Percentiles rank a stretch among this genome's conserved stretches.
Evolutionary conservation across 2,797 vertebrate species (phyloP).

Genomic region (Poeciliopsis presidionis): DNA sequence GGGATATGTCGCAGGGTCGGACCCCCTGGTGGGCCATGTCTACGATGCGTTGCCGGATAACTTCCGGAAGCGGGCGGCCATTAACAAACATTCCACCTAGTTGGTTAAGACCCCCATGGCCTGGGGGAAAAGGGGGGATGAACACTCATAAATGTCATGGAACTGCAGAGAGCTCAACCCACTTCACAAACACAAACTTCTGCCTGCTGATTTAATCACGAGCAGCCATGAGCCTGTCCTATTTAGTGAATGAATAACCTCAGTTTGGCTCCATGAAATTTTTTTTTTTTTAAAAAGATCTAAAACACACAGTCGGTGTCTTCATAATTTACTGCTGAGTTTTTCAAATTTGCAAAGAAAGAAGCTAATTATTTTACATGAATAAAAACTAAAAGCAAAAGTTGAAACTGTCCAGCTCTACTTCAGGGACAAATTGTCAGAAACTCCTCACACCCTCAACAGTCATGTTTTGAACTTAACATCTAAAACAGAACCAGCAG

Average conservation of each 20-base stretch:
- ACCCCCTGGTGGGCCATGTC: constrained; percentile 93
- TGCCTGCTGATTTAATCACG: neutral
- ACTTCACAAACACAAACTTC: constrained; percentile 5
- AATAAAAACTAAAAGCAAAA: neutral
- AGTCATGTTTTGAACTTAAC: neutral
- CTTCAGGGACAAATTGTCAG: neutral
- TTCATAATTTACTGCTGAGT: neutral
- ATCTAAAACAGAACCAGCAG: neutral
- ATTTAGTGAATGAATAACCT: neutral
- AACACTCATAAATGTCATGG: constrained; percentile 81
- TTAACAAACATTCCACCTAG: constrained; percentile 95
- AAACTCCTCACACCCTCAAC: neutral
- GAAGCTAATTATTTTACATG: neutral
- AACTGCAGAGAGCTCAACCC: constrained; percentile 31
- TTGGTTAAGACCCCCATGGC: constrained; percentile 94
- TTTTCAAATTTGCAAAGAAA: neutral
- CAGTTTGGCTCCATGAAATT: neutral
- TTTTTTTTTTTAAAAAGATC: neutral
- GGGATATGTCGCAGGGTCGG: constrained; percentile 91
- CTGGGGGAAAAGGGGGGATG: constrained; percentile 84
- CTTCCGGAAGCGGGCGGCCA: constrained; percentile 90
- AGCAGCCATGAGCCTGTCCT: neutral
- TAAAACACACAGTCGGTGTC: neutral
- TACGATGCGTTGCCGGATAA: constrained; percentile 92
- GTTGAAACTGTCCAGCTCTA: neutral